Percentiles rank a stretch among this genome's conserved stretches.
phyloP scores from a whole-genome alignment of 2,888 invertebrate species.

The Hyles lineata region DNA sequence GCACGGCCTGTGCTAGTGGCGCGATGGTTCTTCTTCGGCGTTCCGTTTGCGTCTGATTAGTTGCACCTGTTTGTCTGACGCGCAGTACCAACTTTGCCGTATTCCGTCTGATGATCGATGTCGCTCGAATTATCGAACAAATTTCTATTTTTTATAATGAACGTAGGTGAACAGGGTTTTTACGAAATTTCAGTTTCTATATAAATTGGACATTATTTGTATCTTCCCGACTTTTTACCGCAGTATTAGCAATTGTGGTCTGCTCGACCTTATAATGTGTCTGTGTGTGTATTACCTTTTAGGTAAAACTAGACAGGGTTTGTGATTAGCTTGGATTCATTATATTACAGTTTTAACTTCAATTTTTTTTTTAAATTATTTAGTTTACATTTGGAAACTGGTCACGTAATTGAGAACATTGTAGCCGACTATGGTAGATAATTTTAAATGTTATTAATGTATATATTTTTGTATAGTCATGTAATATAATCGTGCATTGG shows the following conservation, averaged over 20 bases:
- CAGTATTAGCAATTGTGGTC: slow-evolving; percentile 5
- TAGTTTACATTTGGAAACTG: neutral
- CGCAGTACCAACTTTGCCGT: slow-evolving; percentile 14
- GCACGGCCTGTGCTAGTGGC: slow-evolving; percentile 74
- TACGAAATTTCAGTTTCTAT: slow-evolving; percentile 55
- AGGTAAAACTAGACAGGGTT: slow-evolving; percentile 14
- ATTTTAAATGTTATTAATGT: neutral
- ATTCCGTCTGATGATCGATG: slow-evolving; percentile 24
- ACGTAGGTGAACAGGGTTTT: slow-evolving; percentile 75
- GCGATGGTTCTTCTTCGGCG: slow-evolving; percentile 2
- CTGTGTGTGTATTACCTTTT: slow-evolving; percentile 2
- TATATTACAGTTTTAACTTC: neutral
- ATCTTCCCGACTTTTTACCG: neutral
- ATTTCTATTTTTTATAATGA: slow-evolving; percentile 43
- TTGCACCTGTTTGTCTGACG: slow-evolving; percentile 25
- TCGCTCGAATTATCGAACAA: slow-evolving; percentile 29
- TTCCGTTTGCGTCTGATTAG: slow-evolving; percentile 20
- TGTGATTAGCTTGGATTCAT: neutral
- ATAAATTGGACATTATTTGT: slow-evolving; percentile 31
- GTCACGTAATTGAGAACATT: slow-evolving; percentile 17
- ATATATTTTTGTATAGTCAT: neutral
- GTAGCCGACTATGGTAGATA: neutral
- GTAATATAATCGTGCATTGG: no score
- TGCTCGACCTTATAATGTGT: neutral
- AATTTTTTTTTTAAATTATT: neutral